Base-by-base conservation (phyloP, 2,888 invertebrate species). In the Sclerodermus sp. region DNA sequence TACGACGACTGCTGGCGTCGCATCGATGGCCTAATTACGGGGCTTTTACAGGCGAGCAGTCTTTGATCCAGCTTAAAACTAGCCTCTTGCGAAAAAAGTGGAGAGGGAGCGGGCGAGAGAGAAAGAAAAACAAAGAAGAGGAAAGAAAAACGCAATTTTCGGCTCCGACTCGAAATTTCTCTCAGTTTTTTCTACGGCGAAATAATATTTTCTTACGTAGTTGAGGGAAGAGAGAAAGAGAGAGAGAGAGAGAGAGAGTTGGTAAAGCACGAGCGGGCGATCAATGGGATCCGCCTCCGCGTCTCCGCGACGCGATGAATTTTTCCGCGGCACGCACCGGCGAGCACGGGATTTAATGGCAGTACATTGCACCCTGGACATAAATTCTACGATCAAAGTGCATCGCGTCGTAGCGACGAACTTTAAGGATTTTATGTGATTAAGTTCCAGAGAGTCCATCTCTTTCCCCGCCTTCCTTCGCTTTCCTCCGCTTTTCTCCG, bases 341-440 rank as follows among this genome's bases (percentile, higher is more conserved):
- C 64, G 62, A 57, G 53, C 64, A 59, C 53, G 51, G 57, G 60
- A 66, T 67, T 68, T 68, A 65, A 70, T 66, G 66, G 64, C 51
- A 63, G 68, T 63, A 62, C 67, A 59, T 62, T 64, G 67, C 58
- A 56, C 63, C 55, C 53, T 36, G 63, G 34, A 61, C 63, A 68
- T 70, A 71, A 67, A 70, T 68, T 62, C 54, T 52, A 29, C 58
- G 62, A 69, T 70, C 62, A 68, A 57, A 67, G 62, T 58, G 60
- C 61, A 61, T 60, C 57, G 62, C 58, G 54, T 63, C 60, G 60
- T 60, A 50, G 49, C 57, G 45, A 49, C 53, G 51, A 67, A 70
- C 62, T 68, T 71, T 66, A 67, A 64, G 62, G 59, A 68, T 70
- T 71, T 73, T 67, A 63, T 64, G 64, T 56, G 68, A 71, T 72